Evolutionary conservation across 2,888 invertebrate species (phyloP).

Genomic region (Amphipyra berbera): DNA sequence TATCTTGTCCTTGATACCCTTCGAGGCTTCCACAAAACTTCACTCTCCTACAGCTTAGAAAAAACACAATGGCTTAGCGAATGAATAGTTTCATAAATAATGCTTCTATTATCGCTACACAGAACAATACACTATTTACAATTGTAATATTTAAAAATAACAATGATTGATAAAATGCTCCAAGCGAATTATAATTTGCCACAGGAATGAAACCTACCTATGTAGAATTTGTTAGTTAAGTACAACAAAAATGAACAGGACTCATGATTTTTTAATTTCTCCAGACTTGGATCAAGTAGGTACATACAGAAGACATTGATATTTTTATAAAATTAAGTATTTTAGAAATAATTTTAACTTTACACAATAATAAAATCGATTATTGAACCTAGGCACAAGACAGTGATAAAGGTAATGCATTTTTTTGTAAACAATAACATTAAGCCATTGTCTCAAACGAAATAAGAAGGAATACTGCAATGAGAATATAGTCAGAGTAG

Average conservation of each 20-base stretch:
- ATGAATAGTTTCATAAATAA: conserved; percentile 45
- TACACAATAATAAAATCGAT: conserved; percentile 17
- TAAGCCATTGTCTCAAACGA: too few species aligned
- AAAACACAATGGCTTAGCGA: conserved; percentile 64
- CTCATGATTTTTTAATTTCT: too few species aligned
- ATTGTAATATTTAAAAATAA: conserved; percentile 25
- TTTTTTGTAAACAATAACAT: background rate
- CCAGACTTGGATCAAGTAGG: too few species aligned
- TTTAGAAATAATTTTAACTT: background rate
- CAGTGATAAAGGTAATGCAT: conserved; percentile 10
- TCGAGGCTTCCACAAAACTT: conserved; percentile 60
- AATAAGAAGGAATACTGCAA: background rate
- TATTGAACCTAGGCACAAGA: conserved; percentile 26
- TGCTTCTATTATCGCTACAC: conserved; percentile 31
- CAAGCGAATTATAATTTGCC: conserved; percentile 45
- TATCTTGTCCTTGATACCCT: conserved; percentile 63
- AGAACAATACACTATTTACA: conserved; percentile 47
- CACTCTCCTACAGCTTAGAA: conserved; percentile 44
- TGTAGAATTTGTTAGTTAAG: conserved; percentile 1
- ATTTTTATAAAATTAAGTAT: background rate
- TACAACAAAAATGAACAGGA: background rate
- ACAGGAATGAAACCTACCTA: conserved; percentile 10
- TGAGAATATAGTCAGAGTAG: background rate
- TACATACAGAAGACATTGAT: background rate
- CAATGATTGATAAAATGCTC: conserved; percentile 40